phyloP scores from a whole-genome alignment of 2,113 vertebrate genomes.

The Taurulus bubalis region DNA sequence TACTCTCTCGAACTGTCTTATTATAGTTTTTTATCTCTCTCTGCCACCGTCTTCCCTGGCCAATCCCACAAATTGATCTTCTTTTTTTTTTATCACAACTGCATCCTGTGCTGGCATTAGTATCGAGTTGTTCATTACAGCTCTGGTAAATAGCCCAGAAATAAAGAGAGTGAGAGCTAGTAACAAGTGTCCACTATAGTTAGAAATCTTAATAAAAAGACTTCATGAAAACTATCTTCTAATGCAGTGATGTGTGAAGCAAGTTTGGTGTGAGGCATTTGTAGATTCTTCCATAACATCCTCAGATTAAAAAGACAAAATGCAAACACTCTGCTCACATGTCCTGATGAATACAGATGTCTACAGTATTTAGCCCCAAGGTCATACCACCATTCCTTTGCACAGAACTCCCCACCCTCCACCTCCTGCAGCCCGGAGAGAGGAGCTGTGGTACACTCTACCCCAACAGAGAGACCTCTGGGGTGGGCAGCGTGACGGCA shows the following conservation, averaged over 20 bases:
- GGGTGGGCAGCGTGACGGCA: constrained; percentile 58
- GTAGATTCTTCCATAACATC: background rate
- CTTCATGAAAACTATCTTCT: constrained; percentile 15
- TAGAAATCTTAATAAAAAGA: constrained; percentile 7
- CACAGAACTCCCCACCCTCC: constrained; percentile 12
- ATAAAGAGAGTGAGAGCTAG: background rate
- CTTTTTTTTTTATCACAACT: constrained; percentile 32
- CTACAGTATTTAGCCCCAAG: background rate
- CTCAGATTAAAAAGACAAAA: background rate
- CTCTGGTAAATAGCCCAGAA: constrained; percentile 15
- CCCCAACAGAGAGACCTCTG: constrained; percentile 48
- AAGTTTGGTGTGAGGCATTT: background rate
- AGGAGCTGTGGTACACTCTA: constrained; percentile 39
- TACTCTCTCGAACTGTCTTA: constrained; percentile 44
- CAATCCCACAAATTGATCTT: constrained; percentile 17
- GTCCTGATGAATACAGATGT: background rate
- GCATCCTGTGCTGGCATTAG: constrained; percentile 14
- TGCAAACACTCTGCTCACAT: background rate
- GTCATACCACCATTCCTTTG: background rate
- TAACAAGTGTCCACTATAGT: constrained; percentile 19
- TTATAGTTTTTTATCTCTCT: constrained; percentile 36
- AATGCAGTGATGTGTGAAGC: constrained; percentile 14
- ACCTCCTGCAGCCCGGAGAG: constrained; percentile 11
- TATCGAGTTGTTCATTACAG: constrained; percentile 17
- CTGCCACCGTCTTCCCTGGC: constrained; percentile 18